A percentile compares a stretch with the other conserved stretches of the same genome.
phyloP scores from a whole-genome alignment of 2,113 vertebrate species.

The Diglossa brunneiventris region DNA sequence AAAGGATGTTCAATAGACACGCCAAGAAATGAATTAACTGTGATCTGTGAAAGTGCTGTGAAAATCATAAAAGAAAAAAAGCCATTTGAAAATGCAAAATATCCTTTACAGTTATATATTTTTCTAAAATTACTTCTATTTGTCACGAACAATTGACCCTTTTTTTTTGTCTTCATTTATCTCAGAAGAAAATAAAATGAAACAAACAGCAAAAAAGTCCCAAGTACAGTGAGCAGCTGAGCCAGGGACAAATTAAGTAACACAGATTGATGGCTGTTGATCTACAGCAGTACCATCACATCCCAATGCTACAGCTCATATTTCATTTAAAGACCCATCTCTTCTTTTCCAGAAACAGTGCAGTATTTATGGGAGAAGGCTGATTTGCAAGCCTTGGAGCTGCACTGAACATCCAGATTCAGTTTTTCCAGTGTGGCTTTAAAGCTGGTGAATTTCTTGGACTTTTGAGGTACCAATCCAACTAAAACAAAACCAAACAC shows the following conservation, averaged over 20 bases:
- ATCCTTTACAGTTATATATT: not conserved
- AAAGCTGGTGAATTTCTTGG: not conserved
- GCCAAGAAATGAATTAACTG: not conserved
- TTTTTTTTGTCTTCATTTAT: constrained; percentile 51
- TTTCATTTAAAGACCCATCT: constrained; percentile 37
- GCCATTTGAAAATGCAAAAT: not conserved
- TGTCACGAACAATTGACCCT: constrained; percentile 29
- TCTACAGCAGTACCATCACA: constrained; percentile 22
- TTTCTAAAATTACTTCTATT: constrained; percentile 6
- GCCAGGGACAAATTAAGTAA: constrained; percentile 61
- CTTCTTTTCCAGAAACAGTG: constrained; percentile 34
- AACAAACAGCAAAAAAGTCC: constrained; percentile 36
- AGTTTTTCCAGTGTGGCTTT: constrained; percentile 7
- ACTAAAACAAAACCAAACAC: not conserved
- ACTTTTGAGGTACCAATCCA: not conserved
- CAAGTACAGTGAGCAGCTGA: constrained; percentile 44
- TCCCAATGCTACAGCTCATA: constrained; percentile 28
- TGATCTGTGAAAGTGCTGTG: not conserved
- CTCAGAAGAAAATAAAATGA: constrained; percentile 48
- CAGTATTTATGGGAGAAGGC: constrained; percentile 17
- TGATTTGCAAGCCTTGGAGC: constrained; percentile 2
- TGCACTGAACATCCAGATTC: not conserved
- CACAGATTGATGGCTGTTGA: constrained; percentile 58
- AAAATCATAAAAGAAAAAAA: not conserved
- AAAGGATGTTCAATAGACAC: not conserved